A percentile compares a stretch with the other conserved stretches of the same genome.
Evolutionary conservation across 2,888 invertebrate species (phyloP).

Genomic region (Drosophila mimetica): DNA sequence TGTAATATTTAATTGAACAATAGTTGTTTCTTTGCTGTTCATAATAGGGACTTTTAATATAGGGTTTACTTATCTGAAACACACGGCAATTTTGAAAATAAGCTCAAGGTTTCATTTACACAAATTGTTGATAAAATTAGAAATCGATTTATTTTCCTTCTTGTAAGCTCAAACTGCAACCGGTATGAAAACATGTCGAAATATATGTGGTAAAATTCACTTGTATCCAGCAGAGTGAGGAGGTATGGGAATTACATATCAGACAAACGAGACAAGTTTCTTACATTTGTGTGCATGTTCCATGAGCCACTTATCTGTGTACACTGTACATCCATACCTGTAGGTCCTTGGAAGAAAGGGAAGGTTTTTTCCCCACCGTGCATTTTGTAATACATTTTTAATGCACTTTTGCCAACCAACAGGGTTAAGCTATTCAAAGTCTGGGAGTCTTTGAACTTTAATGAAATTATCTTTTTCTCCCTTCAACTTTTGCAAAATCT

Average conservation of each 20-base stretch:
- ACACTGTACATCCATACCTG: slow-evolving; percentile 11
- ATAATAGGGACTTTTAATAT: not conserved
- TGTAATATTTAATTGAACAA: not conserved
- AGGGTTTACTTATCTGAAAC: not conserved
- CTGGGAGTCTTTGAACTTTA: slow-evolving; percentile 31
- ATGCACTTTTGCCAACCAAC: slow-evolving; percentile 54
- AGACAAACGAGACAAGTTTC: slow-evolving; percentile 52
- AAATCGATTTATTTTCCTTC: not conserved
- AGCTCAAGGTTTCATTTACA: not conserved
- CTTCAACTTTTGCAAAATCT: slow-evolving; percentile 10
- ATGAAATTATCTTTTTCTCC: slow-evolving; percentile 57
- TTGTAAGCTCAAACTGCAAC: not conserved
- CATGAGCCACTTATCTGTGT: slow-evolving; percentile 20
- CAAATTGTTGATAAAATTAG: slow-evolving; percentile 3
- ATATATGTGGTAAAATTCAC: slow-evolving; percentile 26
- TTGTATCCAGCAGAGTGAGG: slow-evolving; percentile 2
- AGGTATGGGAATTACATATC: slow-evolving; percentile 3
- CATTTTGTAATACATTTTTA: slow-evolving; percentile 69
- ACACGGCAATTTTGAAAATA: not conserved
- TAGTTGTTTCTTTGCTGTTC: not conserved
- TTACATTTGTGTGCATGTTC: slow-evolving; percentile 44
- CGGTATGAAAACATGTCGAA: slow-evolving; percentile 14
- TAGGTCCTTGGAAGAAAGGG: slow-evolving; percentile 5
- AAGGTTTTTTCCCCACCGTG: slow-evolving; percentile 36
- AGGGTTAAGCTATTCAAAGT: slow-evolving; percentile 1